Base-by-base conservation (phyloP, 2,113 vertebrate genomes). In the Xenopus borealis region DNA sequence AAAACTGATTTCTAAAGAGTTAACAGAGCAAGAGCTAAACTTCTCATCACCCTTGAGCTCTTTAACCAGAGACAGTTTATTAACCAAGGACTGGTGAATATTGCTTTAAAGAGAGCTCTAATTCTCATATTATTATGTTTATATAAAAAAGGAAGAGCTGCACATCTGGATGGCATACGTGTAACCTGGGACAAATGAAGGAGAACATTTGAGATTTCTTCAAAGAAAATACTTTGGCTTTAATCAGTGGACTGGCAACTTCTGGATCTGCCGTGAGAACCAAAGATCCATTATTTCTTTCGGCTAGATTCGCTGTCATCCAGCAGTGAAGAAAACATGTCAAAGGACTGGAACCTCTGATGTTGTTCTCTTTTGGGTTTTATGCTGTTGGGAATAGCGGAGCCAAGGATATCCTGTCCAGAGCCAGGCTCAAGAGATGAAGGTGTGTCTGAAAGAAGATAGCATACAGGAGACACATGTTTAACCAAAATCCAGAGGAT, bases 401-500 rank as follows among this genome's bases (percentile, higher is more conserved):
- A 83, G 79, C 93, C 91, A 3, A 83, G 85, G 81, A 86, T 82
- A 0, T 93, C 94, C 80, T 95, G 91, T 72, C 95, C 94, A 12
- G 96, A 98, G 64, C 94, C 94, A 67, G 91, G 86, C 80, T 95
- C 94, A 12, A 92, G 82, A 81, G 90, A 86, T 68, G 91, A 89
- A 8, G 93, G 83, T 82, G 84, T 92, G 80, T 96, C 96, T 98
- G 89, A 73, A 86, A 18, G 83, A 84, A 85, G 80, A 81, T 75
- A 81, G 78, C 52, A 3, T 2, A 17, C 52, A 55, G n/a, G n/a
- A 27, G 23, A 27, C 2, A 3, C 23, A 27, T 7, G 3, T 27
- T 27, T 27, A 27, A 27, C 23, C 23, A 27, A 27, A 27, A n/a
- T 1, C 23, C 23, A 27, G 33, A 40, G 33, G 33, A 40, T 40